Conservation (phyloP, 2,113 vertebrate genomes). For the Tretioscincus oriximinensis region DNA sequence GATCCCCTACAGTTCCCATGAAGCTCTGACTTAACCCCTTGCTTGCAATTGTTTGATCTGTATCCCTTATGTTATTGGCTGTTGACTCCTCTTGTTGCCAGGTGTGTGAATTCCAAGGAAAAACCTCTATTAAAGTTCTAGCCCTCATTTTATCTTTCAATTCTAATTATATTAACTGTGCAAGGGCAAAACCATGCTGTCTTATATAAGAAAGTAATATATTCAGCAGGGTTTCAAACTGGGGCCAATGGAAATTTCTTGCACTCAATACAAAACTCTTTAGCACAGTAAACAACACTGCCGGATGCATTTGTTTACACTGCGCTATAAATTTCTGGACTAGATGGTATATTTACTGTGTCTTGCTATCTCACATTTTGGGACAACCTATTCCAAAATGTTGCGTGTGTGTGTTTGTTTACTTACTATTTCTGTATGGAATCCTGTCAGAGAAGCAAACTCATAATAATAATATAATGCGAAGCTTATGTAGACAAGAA, state of each 20-base stretch:
- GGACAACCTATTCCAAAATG: constrained; percentile 15
- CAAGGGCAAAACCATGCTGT: too few relatives aligned
- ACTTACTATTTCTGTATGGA: constrained; percentile 50
- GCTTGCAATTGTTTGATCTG: too few relatives aligned
- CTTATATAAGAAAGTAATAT: not conserved
- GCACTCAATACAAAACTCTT: not conserved
- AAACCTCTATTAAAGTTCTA: too few relatives aligned
- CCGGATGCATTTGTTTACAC: not conserved
- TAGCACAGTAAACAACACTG: not conserved
- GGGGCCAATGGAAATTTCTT: not conserved
- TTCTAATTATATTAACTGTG: too few relatives aligned
- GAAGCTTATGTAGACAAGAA: constrained; percentile 1
- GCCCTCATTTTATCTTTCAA: too few relatives aligned
- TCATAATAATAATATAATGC: constrained; percentile 52
- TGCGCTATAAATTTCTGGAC: not conserved
- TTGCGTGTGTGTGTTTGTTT: not conserved
- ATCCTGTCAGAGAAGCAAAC: constrained; percentile 46
- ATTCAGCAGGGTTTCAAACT: not conserved
- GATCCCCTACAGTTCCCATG: too few relatives aligned
- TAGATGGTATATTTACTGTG: constrained; percentile 13
- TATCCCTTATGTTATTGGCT: too few relatives aligned
- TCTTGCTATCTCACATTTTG: constrained; percentile 48
- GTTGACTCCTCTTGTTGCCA: too few relatives aligned
- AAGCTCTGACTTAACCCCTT: too few relatives aligned
- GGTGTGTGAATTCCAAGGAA: too few relatives aligned